Evolutionary conservation across 1,140 invertebrate species (phyloP).

Genomic region (Apis cerana): DNA sequence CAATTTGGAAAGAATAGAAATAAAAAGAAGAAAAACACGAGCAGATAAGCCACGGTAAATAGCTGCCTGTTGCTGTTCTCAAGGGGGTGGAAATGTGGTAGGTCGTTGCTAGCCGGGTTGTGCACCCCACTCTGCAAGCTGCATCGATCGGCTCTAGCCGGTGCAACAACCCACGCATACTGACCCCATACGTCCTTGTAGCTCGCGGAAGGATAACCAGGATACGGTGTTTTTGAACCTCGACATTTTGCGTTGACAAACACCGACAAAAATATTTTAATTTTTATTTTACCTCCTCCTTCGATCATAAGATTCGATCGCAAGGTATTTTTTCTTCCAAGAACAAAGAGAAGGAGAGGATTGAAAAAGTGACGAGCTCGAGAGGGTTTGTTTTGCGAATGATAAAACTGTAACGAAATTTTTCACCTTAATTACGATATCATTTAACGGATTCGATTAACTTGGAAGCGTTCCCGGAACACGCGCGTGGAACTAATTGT

Average conservation of each 20-base stretch:
- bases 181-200: conserved; percentile 70
- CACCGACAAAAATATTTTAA: no score
- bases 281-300: no score
- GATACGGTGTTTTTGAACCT: conserved; percentile 37
- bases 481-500: background rate
- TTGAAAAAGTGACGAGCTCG: background rate
- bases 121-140: conserved; percentile 71
- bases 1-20: no score
- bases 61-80: conserved; percentile 73
- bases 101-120: conserved; percentile 67
- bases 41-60: conserved; percentile 53
- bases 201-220: conserved; percentile 48
- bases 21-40: no score
- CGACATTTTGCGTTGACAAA: conserved; percentile 17
- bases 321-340: no score
- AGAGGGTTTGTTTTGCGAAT: no score
- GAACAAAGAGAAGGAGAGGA: no score
- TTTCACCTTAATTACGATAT: no score
- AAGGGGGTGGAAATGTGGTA: conserved; percentile 51
- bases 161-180: conserved; percentile 79
- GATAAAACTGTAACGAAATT: no score
- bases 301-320: no score
- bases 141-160: conserved; percentile 74
- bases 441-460: background rate
- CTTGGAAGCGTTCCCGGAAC: background rate